Base-by-base conservation (phyloP, 2,888 invertebrate genomes). In the Argyra leucocephala region DNA sequence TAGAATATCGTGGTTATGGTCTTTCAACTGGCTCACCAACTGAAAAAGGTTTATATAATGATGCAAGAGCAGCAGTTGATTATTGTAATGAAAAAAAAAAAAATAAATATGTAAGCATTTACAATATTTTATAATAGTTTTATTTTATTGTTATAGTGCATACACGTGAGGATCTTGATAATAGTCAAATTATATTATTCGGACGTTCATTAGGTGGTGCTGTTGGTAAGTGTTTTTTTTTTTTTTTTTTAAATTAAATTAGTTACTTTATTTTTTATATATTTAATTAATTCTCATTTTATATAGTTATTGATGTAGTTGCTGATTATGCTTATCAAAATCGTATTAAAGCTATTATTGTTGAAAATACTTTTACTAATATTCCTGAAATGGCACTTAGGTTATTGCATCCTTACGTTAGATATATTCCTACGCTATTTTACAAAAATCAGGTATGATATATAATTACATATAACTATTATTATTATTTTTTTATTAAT, bases 1-100 rank as follows among this genome's bases (percentile, higher is more conserved):
- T 96, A n/a, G 97, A 97, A 76, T 97, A 96, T 75, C 84, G 96
- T 71, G 97, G 96, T 0, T 97, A 94, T 81, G 96, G 97, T 0
- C 82, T 92, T 24, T 96, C 96, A 7, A 89, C 92, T 72, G 96
- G 96, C 0, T 82, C 84, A 18, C 94, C 96, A 0, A 89, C 89
- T 2, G 96, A 97, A 79, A 84, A 85, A 71, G 96, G 96, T 4
- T 80, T 97, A 2, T 91, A 91, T 73, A 83, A 85, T 75, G 97
- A 97, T 82, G 94, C 93, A 3, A 86, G 89, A 75, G 87, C 93
- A 63, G 92, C 91, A 22, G 82, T 96, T 70, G 90, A 95, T 74
- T 96, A 91, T 81, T 81, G 48, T 48, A 48, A 48, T 18, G 12
- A 18, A 2, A 4, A 48, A 31, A 10, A 26, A 26, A 10, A 31